A percentile compares a stretch with the other conserved stretches of the same genome.
phyloP scores from a whole-genome alignment of 2,888 invertebrate species.

The Alviniconcha strummeri region DNA sequence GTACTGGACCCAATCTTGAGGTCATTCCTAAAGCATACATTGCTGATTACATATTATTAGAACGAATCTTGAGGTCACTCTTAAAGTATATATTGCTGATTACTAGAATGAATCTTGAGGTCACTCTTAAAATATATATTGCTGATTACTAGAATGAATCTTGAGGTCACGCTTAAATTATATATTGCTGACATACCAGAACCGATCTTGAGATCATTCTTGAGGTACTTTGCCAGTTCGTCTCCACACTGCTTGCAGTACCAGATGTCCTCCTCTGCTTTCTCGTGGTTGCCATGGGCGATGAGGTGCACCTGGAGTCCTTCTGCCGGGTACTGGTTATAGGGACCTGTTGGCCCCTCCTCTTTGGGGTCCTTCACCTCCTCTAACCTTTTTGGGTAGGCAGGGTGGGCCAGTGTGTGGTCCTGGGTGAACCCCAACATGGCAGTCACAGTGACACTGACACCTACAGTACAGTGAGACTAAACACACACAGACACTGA shows the following conservation, averaged over 20 bases:
- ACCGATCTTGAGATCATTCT: not conserved
- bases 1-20: too few relatives aligned
- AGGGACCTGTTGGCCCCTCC: too few relatives aligned
- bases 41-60: not conserved
- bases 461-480: too few relatives aligned
- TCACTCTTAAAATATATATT: too few relatives aligned
- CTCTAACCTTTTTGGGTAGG: too few relatives aligned
- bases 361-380: too few relatives aligned
- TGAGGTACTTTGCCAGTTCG: not conserved
- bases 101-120: not conserved
- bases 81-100: not conserved
- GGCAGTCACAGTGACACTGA: too few relatives aligned
- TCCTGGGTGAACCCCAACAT: too few relatives aligned
- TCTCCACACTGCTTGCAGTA: not conserved
- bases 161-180: not conserved
- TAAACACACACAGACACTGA: too few relatives aligned
- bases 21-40: not conserved
- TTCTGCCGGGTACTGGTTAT: conserved; percentile 1
- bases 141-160: not conserved
- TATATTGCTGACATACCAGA: not conserved
- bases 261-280: not conserved
- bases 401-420: too few relatives aligned
- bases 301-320: not conserved
- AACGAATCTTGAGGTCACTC: not conserved
- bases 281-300: not conserved